phyloP scores from a whole-genome alignment of 2,888 invertebrate species.

The Theodoxus fluviatilis region DNA sequence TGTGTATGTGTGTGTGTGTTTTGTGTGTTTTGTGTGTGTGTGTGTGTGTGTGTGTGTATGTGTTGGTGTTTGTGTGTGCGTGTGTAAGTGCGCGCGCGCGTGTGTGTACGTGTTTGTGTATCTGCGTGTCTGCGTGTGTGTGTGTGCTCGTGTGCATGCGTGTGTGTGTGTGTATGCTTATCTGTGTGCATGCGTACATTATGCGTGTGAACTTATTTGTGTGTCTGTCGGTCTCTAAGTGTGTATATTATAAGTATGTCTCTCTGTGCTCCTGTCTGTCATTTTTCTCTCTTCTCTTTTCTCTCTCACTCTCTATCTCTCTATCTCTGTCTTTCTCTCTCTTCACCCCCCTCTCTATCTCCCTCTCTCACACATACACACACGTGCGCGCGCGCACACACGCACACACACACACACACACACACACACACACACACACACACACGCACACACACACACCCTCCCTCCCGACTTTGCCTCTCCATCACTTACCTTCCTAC shows the following conservation, averaged over 20 bases:
- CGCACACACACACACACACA: too few relatives aligned
- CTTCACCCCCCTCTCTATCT: too few relatives aligned
- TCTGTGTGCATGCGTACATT: background rate
- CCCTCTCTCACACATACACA: too few relatives aligned
- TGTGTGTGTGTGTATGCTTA: constrained; percentile 25
- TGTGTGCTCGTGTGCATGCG: constrained; percentile 24
- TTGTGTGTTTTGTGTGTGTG: background rate
- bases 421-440: too few relatives aligned
- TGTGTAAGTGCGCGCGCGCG: constrained; percentile 23
- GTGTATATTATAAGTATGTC: background rate
- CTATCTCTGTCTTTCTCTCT: too few relatives aligned
- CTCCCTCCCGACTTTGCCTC: too few relatives aligned
- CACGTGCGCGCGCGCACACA: too few relatives aligned
- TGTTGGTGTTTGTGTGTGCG: background rate
- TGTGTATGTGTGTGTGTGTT: background rate
- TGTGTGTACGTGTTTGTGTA: constrained; percentile 17
- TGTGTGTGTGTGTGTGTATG: background rate
- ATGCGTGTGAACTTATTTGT: background rate
- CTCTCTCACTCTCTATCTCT: too few relatives aligned
- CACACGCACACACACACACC: too few relatives aligned
- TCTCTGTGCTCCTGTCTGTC: background rate
- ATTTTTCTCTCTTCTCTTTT: background rate
- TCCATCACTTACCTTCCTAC: too few relatives aligned
- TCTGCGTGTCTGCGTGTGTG: constrained; percentile 21
- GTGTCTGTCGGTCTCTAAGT: background rate